Conservation (phyloP, 2,113 vertebrate genomes). For the Pelecanoides urinatrix region DNA sequence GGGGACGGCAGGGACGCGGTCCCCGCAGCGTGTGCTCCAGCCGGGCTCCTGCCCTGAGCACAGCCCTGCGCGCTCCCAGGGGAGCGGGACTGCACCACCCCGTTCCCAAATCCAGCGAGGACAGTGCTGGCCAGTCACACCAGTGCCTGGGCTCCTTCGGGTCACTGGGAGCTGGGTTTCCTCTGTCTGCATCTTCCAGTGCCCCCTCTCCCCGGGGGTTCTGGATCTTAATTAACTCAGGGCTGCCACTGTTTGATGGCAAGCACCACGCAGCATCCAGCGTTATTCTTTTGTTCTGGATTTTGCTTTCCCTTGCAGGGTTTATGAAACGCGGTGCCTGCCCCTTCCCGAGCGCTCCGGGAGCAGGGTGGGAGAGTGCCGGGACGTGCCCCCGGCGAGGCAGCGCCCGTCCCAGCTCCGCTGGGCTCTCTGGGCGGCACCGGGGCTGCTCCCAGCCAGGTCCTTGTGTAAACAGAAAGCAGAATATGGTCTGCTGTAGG, state of each 20-base stretch:
- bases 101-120: neutral
- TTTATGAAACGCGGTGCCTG: accelerated
- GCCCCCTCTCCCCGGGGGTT: accelerated
- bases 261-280: neutral
- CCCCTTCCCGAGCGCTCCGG: neutral
- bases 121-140: neutral
- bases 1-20: neutral
- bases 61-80: neutral
- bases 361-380: accelerated
- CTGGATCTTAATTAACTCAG: neutral
- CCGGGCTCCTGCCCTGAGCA: accelerated
- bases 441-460: neutral
- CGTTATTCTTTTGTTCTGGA: neutral
- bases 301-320: neutral
- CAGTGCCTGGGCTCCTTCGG: neutral
- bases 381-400: accelerated
- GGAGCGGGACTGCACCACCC: neutral
- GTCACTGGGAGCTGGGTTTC: neutral
- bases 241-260: neutral
- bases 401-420: accelerated
- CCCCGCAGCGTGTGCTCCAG: neutral
- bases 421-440: neutral
- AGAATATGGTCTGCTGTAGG: neutral
- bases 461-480: neutral
- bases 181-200: neutral